A percentile compares a stretch with the other conserved stretches of the same genome.
phyloP scores from a whole-genome alignment of 2,888 invertebrate species.

The Hemistola chrysoprasaria region DNA sequence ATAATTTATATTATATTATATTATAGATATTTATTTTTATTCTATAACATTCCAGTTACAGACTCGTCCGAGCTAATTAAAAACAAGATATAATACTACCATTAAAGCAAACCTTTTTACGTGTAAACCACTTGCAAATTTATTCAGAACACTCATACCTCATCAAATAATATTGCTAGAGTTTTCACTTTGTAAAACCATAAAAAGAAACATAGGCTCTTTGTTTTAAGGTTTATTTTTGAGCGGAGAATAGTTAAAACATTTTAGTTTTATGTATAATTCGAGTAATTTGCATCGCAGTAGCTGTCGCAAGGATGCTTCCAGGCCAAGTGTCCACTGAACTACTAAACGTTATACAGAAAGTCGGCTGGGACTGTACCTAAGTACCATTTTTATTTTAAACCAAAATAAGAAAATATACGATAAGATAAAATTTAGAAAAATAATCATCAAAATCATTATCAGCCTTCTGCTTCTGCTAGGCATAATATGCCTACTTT shows the following conservation, averaged over 20 bases:
- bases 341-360: too few species aligned
- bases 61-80: slow-evolving; percentile 47
- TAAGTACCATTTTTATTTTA: too few species aligned
- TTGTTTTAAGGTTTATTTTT: slow-evolving; percentile 38
- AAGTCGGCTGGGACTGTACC: too few species aligned
- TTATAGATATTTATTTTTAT: too few species aligned
- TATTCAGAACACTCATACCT: slow-evolving; percentile 70
- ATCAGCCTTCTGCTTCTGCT: too few species aligned
- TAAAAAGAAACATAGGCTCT: slow-evolving; percentile 32
- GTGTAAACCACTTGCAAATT: slow-evolving; percentile 70
- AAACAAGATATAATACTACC: too few species aligned
- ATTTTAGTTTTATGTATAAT: slow-evolving; percentile 65
- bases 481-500: too few species aligned
- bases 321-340: slow-evolving; percentile 35
- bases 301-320: slow-evolving; percentile 39
- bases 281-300: slow-evolving; percentile 64
- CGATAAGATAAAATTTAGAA: too few species aligned
- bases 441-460: too few species aligned
- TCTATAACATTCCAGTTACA: slow-evolving; percentile 39
- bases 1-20: too few species aligned
- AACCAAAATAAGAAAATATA: too few species aligned
- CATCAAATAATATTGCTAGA: slow-evolving; percentile 61
- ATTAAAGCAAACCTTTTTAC: slow-evolving; percentile 65
- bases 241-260: slow-evolving; percentile 29
- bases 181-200: slow-evolving; percentile 39